Evolutionary conservation across 1,140 invertebrate genomes (phyloP).

Genomic region (Battus philenor): DNA sequence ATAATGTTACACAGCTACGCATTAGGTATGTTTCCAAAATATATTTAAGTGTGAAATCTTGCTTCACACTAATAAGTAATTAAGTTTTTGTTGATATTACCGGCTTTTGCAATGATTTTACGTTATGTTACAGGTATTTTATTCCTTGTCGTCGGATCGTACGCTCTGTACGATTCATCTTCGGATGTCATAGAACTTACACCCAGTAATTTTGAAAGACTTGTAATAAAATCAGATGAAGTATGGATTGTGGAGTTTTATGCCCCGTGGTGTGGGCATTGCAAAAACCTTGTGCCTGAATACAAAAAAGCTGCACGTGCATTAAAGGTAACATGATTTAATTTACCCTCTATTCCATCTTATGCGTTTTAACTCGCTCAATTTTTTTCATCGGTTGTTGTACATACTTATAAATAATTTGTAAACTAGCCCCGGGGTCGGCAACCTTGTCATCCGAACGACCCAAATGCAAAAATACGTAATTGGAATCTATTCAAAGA

Average conservation of each 20-base stretch:
- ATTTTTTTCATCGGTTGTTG: not conserved
- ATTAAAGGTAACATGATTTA: constrained; percentile 80
- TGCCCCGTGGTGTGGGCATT: constrained; percentile 95
- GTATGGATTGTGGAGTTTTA: constrained; percentile 97
- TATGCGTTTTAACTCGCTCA: no score
- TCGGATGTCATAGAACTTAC: constrained; percentile 95
- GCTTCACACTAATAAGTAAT: constrained; percentile 22
- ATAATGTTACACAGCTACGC: constrained; percentile 48
- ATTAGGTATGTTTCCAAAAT: constrained; percentile 60
- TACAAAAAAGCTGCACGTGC: constrained; percentile 93
- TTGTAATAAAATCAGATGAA: constrained; percentile 90
- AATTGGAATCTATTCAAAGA: no score
- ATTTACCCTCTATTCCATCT: not conserved
- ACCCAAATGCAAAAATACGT: no score
- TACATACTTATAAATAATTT: no score
- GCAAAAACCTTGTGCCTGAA: constrained; percentile 88
- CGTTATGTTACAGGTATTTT: constrained; percentile 52
- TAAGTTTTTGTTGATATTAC: no score
- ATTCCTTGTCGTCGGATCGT: constrained; percentile 57
- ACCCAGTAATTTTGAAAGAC: constrained; percentile 91
- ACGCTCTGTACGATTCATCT: constrained; percentile 85
- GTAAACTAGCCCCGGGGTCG: no score
- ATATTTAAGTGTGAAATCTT: constrained; percentile 37
- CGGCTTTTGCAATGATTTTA: constrained; percentile 35
- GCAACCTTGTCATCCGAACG: no score